Evolutionary conservation across 2,113 vertebrate species (phyloP).

Genomic region (Notarius quadriscutis): DNA sequence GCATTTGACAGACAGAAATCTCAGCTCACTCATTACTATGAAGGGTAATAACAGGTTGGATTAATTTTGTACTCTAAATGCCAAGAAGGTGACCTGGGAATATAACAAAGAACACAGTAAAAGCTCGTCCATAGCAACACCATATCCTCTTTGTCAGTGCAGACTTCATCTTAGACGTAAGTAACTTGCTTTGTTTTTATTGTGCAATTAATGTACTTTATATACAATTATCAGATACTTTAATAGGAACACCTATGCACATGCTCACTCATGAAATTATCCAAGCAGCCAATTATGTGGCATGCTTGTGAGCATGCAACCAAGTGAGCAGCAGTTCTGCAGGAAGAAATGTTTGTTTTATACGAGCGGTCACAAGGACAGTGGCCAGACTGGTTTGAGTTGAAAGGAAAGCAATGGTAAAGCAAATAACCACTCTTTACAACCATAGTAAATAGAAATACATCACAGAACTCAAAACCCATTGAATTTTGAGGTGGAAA

Average conservation of each 20-base stretch:
- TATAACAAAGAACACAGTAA: neutral
- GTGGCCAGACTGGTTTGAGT: neutral
- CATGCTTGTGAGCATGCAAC: neutral
- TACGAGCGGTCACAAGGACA: neutral
- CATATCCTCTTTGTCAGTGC: neutral
- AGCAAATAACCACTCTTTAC: neutral
- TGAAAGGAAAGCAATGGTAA: neutral
- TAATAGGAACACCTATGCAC: neutral
- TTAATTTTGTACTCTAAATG: neutral
- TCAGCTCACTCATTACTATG: neutral
- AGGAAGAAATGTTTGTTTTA: neutral
- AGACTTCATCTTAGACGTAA: neutral
- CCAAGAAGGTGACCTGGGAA: neutral
- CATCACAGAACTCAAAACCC: neutral
- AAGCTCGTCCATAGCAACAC: neutral
- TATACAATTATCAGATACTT: neutral
- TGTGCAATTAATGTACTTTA: neutral
- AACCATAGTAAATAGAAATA: neutral
- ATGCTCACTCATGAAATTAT: neutral
- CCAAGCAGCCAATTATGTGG: neutral
- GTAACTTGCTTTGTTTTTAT: neutral
- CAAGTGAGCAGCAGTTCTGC: neutral
- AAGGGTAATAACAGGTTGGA: neutral
- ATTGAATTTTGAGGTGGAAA: neutral
- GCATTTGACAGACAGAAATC: neutral